These are phyloP conservation scores for Channallabes apus DNA, from an alignment of 2,797 vertebrate species.

Conservation along the genomic window DNA sequence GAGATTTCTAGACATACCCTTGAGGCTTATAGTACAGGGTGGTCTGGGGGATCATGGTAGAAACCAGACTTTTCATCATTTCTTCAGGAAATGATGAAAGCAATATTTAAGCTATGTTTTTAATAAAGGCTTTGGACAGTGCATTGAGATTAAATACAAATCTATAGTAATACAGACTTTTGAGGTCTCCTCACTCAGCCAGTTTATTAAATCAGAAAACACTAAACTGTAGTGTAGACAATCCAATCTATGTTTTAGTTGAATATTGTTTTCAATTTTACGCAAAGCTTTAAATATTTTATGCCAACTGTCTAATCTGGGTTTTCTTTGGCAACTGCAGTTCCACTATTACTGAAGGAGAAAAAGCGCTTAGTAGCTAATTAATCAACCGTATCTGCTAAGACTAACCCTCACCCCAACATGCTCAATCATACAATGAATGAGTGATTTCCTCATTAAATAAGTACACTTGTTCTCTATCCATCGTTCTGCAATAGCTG, in stretches of 20 bases:
- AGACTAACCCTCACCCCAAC: neutral
- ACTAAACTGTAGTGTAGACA: neutral
- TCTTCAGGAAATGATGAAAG: too few relatives aligned
- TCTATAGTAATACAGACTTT: neutral
- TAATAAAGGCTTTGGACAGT: too few relatives aligned
- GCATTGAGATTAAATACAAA: neutral
- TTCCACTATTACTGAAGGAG: neutral
- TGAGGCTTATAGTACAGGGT: too few relatives aligned
- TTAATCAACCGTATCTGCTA: slow-evolving; percentile 38
- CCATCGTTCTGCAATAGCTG: slow-evolving; percentile 24
- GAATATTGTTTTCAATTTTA: neutral
- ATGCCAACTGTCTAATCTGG: neutral
- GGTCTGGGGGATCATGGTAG: too few relatives aligned
- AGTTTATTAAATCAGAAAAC: neutral
- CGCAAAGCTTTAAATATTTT: neutral
- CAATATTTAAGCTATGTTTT: too few relatives aligned
- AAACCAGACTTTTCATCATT: too few relatives aligned
- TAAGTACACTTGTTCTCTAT: slow-evolving; percentile 15
- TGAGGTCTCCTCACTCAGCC: neutral
- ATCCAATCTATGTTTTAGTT: too few relatives aligned
- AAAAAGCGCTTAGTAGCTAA: slow-evolving; percentile 19
- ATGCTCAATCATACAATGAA: slow-evolving; percentile 29
- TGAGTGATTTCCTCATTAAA: slow-evolving; percentile 36
- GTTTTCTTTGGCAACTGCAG: neutral
- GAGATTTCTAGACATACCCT: too few relatives aligned